Conservation (phyloP, 92 coral and sea anemone species). For the Phenganax marumi region DNA sequence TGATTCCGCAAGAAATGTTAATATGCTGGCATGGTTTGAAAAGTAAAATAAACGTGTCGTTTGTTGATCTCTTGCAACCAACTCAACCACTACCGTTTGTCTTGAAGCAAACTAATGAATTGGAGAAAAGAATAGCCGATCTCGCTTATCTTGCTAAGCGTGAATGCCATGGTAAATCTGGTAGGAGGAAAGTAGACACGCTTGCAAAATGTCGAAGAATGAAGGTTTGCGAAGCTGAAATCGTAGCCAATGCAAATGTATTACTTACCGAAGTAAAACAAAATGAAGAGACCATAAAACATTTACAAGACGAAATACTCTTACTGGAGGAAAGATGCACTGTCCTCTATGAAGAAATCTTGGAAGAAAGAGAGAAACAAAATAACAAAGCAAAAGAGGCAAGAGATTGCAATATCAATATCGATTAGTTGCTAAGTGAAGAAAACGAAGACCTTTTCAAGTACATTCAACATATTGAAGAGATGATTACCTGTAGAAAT, state of each 20-base stretch:
- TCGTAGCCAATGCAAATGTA: conserved; percentile 26
- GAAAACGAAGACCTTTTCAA: conserved; percentile 36
- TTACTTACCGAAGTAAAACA: not conserved
- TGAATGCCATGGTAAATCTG: conserved; percentile 31
- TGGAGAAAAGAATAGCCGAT: conserved; percentile 28
- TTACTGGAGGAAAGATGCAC: conserved; percentile 44
- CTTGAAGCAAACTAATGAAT: not conserved
- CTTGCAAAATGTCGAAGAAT: conserved; percentile 26
- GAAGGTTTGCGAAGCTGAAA: conserved; percentile 35
- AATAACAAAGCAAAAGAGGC: conserved; percentile 27
- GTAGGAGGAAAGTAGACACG: conserved; percentile 6
- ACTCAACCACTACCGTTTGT: conserved; percentile 26
- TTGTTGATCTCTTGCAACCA: not conserved
- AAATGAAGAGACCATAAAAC: conserved; percentile 21
- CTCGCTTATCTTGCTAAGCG: conserved; percentile 11
- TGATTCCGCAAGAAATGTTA: conserved; percentile 5
- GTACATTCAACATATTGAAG: conserved; percentile 41
- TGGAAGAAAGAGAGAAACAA: conserved; percentile 13
- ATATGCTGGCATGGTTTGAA: conserved; percentile 20
- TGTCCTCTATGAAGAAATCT: conserved; percentile 33
- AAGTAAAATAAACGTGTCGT: conserved; percentile 14
- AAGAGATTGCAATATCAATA: conserved; percentile 15
- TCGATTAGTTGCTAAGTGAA: not conserved
- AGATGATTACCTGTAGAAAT: conserved; percentile 20
- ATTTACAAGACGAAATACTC: conserved; percentile 24